phyloP scores from a whole-genome alignment of 2,113 vertebrate species.

The Pygoscelis antarcticus region DNA sequence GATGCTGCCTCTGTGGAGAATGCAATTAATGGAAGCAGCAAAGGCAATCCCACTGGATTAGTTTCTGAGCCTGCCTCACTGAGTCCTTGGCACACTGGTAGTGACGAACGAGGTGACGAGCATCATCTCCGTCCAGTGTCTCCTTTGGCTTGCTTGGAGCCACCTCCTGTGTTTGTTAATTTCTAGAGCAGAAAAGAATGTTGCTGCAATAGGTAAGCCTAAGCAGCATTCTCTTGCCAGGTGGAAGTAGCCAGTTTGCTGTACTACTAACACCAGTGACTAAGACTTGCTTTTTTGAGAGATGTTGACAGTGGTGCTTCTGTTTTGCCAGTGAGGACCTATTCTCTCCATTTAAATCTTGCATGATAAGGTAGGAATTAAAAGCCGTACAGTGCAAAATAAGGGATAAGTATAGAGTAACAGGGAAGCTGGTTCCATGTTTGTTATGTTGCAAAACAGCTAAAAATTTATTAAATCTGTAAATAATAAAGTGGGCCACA shows the following conservation, averaged over 20 bases:
- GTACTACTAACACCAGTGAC: neutral
- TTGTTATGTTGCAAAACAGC: neutral
- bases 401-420: neutral
- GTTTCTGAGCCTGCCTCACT: neutral
- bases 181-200: neutral
- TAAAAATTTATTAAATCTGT: neutral
- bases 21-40: neutral
- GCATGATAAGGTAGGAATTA: neutral
- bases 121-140: neutral
- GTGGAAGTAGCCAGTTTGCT: neutral
- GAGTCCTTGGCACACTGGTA: neutral
- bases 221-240: neutral
- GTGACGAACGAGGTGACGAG: neutral
- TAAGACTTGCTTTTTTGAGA: neutral
- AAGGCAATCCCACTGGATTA: fast-evolving
- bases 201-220: neutral
- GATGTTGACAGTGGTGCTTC: neutral
- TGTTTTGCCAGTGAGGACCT: neutral
- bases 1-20: neutral
- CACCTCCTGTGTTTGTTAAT: neutral
- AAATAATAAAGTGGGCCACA: neutral
- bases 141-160: neutral
- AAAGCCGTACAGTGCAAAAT: neutral
- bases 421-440: neutral
- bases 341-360: neutral